Evolutionary conservation across 2,888 invertebrate species (phyloP), one percentile per base, ranked within the genome.

Genomic region (Heliconius ismenius): DNA sequence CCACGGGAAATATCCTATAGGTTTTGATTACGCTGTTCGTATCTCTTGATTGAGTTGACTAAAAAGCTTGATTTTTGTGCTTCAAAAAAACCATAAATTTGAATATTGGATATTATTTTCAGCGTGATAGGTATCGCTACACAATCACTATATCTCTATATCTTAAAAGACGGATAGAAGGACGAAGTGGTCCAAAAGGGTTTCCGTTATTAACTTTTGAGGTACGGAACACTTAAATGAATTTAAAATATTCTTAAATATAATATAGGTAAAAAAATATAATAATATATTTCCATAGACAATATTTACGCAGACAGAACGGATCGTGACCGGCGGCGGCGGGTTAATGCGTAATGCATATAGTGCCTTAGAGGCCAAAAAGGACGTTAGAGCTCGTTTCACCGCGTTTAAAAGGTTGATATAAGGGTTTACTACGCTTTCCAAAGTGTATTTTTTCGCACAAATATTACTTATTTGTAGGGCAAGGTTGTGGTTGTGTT

Each of bases 351-450:
- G 78, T 79, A 60, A 74, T 63, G 69, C 76, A 80, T 79, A 39
- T 21, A 36, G 36, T 24, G 36, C 80, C 82, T 83, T 82, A 83
- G 80, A 82, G 81, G 80, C 80, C 81, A 81, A 81, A 83, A 82
- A 83, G 81, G 83, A 81, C 79, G 67, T 78, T 80, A 80, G 78
- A 80, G 82, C 81, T 78, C 81, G 81, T 82, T 82, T 81, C 79
- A 78, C 81, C 83, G 81, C 81, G 81, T 82, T 84, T 85, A 84
- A 83, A 83, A 83, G 82, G 81, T 82, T 83, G 83, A 85, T 84
- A 82, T 82, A 84, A 78, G 82, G 82, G 77, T 82, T 82, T 82
- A 82, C 80, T 80, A 76, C 76, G 70, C 74, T 76, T 67, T 54
- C 79, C 78, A 79, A 83, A 82, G 81, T 81, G 77, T 81, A 81